Evolutionary conservation across 2,797 vertebrate species (phyloP).

Genomic region (Manis crassicaudata): DNA sequence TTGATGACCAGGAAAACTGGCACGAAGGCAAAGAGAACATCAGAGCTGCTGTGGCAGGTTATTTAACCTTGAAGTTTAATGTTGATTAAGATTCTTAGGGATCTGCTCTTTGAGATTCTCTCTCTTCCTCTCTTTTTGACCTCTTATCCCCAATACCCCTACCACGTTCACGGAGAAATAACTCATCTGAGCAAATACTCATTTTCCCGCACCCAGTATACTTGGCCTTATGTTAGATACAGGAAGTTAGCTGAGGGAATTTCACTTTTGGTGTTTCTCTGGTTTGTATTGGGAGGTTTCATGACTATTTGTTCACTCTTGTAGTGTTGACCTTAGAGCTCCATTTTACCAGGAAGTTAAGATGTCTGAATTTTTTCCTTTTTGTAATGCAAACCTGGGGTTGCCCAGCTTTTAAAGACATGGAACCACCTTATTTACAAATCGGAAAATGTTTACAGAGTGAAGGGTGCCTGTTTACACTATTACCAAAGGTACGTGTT

Average conservation of each 20-base stretch:
- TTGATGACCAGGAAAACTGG: constrained; percentile 94
- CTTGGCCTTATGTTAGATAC: background rate
- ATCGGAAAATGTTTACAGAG: background rate
- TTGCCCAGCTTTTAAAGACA: background rate
- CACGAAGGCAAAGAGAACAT: constrained; percentile 94
- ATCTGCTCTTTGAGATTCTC: background rate
- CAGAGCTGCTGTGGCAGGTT: constrained; percentile 93
- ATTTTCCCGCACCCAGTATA: background rate
- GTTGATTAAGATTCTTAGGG: background rate
- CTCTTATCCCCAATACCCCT: background rate
- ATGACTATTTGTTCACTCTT: background rate
- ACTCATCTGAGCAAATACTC: background rate
- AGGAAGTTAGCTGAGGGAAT: background rate
- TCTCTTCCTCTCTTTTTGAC: background rate
- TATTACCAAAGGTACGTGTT: background rate
- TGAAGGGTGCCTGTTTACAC: background rate
- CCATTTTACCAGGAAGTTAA: background rate
- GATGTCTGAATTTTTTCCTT: background rate
- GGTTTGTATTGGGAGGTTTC: background rate
- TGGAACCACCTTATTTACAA: background rate
- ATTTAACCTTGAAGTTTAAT: background rate
- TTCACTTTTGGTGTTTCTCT: background rate
- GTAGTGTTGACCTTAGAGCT: background rate
- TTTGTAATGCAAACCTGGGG: background rate
- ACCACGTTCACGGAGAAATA: too few relatives aligned